Conservation (phyloP, 2,888 invertebrate species). For the Polydrusus pterygomalis region DNA sequence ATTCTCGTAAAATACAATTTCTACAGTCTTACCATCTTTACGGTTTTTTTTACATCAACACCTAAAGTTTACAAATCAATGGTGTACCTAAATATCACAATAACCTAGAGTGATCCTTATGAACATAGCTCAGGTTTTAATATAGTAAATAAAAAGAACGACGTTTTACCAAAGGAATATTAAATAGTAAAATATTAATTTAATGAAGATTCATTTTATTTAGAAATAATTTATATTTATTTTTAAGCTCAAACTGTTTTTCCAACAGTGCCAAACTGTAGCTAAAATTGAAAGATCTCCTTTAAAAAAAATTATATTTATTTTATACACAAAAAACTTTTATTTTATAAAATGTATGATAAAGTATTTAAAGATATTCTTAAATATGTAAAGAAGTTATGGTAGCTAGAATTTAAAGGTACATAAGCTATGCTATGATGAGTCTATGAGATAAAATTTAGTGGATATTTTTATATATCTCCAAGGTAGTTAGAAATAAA, state of each 20-base stretch:
- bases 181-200: slow-evolving; percentile 6
- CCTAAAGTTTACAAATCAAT: slow-evolving; percentile 5
- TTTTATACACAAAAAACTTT: slow-evolving; percentile 15
- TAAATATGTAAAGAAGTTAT: slow-evolving; percentile 9
- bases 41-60: background rate
- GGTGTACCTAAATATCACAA: slow-evolving; percentile 25
- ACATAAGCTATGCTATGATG: slow-evolving; percentile 6
- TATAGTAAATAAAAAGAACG: slow-evolving; percentile 4
- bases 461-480: slow-evolving; percentile 39
- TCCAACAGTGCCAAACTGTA: slow-evolving; percentile 42
- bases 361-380: background rate
- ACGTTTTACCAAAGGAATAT: slow-evolving; percentile 8
- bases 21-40: background rate
- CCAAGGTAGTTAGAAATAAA: slow-evolving; percentile 22
- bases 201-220: background rate
- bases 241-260: slow-evolving; percentile 36
- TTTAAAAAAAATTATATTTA: slow-evolving; percentile 6
- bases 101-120: slow-evolving; percentile 30
- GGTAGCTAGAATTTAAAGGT: slow-evolving; percentile 19
- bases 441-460: slow-evolving; percentile 9
- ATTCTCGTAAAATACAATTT: background rate
- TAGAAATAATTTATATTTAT: slow-evolving; percentile 13
- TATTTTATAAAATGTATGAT: slow-evolving; percentile 7
- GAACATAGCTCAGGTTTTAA: slow-evolving; percentile 28
- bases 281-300: slow-evolving; percentile 33